These are phyloP conservation scores for Drosophila setosimentum DNA, from an alignment of 2,888 invertebrate genomes.

Conservation along the genomic window DNA sequence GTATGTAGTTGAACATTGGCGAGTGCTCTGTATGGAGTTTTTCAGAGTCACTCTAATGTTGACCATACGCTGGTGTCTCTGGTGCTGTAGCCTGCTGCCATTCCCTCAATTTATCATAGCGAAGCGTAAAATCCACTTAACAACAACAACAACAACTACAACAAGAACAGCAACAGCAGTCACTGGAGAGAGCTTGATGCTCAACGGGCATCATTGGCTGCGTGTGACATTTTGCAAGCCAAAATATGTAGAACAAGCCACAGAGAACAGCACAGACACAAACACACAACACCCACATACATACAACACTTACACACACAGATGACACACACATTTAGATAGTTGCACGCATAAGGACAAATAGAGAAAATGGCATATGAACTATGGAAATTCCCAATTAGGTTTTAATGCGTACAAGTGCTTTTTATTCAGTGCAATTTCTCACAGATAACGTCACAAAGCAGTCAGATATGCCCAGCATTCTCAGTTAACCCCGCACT, in stretches of 20 bases:
- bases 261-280: conserved; percentile 40
- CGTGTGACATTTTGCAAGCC: conserved; percentile 80
- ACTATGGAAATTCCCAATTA: conserved; percentile 83
- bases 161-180: conserved; percentile 20
- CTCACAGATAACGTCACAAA: conserved; percentile 56
- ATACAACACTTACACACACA: not conserved
- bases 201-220: conserved; percentile 68
- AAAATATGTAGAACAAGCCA: conserved; percentile 80
- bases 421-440: conserved; percentile 81
- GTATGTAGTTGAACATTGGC: conserved; percentile 26
- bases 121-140: conserved; percentile 80
- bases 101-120: conserved; percentile 79
- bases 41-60: conserved; percentile 37
- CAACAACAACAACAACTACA: conserved; percentile 22
- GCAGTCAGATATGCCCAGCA: conserved; percentile 13
- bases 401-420: conserved; percentile 82
- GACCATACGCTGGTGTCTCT: conserved; percentile 38
- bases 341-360: conserved; percentile 24
- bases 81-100: conserved; percentile 13
- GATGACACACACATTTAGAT: not conserved
- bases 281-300: conserved; percentile 24
- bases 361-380: conserved; percentile 74
- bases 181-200: conserved; percentile 50
- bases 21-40: conserved; percentile 35
- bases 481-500: conserved; percentile 1